Conservation (phyloP, 1,140 invertebrate species). For the Calycopis cecrops region DNA sequence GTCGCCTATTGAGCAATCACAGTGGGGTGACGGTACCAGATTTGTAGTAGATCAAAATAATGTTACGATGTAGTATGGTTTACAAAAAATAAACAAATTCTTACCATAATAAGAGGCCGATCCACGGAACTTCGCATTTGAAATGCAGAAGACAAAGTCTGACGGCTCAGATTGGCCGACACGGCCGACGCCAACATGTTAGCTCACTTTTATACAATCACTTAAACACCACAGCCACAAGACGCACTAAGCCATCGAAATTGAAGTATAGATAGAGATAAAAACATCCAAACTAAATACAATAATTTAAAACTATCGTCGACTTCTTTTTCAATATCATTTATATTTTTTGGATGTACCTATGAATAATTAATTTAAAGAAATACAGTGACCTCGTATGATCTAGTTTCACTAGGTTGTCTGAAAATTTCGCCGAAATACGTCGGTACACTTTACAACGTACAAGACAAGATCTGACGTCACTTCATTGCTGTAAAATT, state of each 20-base stretch:
- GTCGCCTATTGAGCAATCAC: background rate
- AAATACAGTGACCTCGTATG: too few species aligned
- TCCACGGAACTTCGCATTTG: slow-evolving; percentile 39
- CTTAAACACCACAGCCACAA: slow-evolving; percentile 12
- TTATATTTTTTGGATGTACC: too few species aligned
- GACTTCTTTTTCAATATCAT: too few species aligned
- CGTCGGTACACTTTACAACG: slow-evolving; percentile 21
- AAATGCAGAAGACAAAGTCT: slow-evolving; percentile 50
- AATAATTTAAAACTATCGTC: too few species aligned
- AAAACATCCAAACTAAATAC: background rate
- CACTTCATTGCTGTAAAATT: slow-evolving; percentile 26
- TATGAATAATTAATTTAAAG: too few species aligned
- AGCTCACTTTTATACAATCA: slow-evolving; percentile 6
- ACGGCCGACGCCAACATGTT: slow-evolving; percentile 54
- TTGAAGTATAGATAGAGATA: background rate
- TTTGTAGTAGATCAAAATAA: background rate
- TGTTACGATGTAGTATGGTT: background rate
- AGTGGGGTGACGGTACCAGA: background rate
- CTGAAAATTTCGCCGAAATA: slow-evolving; percentile 18
- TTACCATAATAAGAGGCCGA: slow-evolving; percentile 33
- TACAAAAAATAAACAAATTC: slow-evolving; percentile 11
- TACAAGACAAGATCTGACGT: slow-evolving; percentile 30
- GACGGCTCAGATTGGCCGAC: slow-evolving; percentile 43
- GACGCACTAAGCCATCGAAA: background rate
- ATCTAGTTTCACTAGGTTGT: slow-evolving; percentile 11